A percentile compares a stretch with the other conserved stretches of the same genome.
Conservation (phyloP, 2,797 vertebrate genomes). For the Tarsius wallacei region DNA sequence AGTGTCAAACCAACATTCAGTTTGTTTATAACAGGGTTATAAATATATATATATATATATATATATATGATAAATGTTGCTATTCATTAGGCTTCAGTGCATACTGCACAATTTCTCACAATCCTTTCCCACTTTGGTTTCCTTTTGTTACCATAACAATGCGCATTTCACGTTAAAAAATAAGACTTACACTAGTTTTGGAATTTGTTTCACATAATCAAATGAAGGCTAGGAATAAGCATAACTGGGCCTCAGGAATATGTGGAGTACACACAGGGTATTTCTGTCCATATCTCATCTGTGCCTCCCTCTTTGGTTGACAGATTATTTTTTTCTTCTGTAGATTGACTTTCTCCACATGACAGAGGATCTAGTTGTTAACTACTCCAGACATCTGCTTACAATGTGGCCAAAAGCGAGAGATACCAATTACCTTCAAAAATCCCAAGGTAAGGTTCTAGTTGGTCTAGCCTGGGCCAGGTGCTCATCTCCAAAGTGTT, state of each 20-base stretch:
- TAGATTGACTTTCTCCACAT: background rate
- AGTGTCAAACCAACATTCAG: background rate
- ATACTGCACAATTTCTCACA: background rate
- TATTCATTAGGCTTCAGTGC: background rate
- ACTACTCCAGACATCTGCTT: background rate
- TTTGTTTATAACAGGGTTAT: background rate
- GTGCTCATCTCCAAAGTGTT: background rate
- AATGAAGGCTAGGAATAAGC: background rate
- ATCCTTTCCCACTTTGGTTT: background rate
- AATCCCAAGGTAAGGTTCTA: background rate
- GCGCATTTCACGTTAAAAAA: background rate
- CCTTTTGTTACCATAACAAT: background rate
- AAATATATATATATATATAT: no score
- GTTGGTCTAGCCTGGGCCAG: background rate
- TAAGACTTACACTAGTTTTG: background rate
- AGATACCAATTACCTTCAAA: background rate
- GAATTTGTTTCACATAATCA: background rate
- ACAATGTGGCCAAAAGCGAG: background rate
- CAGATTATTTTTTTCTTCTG: background rate
- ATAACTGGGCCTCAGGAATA: background rate
- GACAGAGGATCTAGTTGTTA: background rate
- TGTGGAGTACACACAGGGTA: no score
- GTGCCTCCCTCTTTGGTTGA: background rate
- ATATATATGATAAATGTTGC: background rate
- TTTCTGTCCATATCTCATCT: background rate